Base-by-base conservation (phyloP, 2,888 invertebrate species). In the Coelopa pilipes region DNA sequence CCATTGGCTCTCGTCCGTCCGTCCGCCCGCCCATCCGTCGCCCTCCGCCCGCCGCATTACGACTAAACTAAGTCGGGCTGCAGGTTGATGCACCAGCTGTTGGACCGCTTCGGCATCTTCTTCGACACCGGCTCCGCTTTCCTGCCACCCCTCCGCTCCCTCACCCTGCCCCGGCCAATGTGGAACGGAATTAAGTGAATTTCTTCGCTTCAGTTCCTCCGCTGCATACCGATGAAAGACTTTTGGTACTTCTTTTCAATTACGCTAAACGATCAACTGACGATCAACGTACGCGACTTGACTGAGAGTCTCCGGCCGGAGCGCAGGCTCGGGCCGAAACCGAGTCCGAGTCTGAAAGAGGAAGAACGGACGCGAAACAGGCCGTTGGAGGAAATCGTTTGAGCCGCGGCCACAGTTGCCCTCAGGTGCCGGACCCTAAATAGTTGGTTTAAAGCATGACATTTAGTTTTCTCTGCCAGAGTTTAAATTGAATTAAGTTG, bases 401-500 rank as follows among this genome's bases (percentile, higher is more conserved):
- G 34, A 4, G 65, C 65, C 34, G 19, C 65, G 17, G 11, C 13
- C 13, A 19, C 53, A 21, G 66, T 66, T 24, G 21, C 49, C 50
- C 50, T 50, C 24, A 50, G 21, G 66, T 21, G 21, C 19, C 50
- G 66, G 21, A 66, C 50, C 66, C 34, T 66, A 50, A 66, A 66
- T 66, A 66, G 49, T 50, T 49, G 49, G 19, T 50, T 66, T 66
- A 2, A 24, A 66, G 24, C 66, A 66, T 66, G 66, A 53, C 66
- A 66, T 66, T 66, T 66, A 49, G 66, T 50, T 24, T 65, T 19
- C 65, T 65, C 17, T n/a, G 17, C 17, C 47, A n/a, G 19, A 47
- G 19, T 50, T 50, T 50, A 53, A 66, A 66, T 66, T 66, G 50
- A 50, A 66, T 66, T 66, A 50, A 50, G 49, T 66, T 66, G 66